Conservation (phyloP, 2,888 invertebrate species). For the Thereva unica region DNA sequence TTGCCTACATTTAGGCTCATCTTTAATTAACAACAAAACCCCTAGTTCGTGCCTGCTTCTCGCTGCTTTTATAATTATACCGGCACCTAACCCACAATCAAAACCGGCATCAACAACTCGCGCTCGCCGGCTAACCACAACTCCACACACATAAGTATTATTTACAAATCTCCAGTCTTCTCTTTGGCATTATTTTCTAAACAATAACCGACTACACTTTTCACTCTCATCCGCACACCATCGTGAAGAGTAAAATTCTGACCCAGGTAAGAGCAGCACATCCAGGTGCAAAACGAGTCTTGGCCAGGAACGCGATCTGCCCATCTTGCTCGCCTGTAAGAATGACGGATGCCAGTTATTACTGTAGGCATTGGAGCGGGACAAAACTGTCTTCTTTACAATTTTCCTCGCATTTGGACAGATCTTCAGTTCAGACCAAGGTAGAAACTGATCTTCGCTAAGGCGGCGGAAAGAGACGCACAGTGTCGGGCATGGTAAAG, state of each 20-base stretch:
- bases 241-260: conserved; percentile 6
- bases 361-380: conserved; percentile 8
- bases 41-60: too few species aligned
- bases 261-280: neutral
- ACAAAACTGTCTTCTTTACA: conserved; percentile 13
- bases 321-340: conserved; percentile 7
- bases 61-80: too few species aligned
- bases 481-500: neutral
- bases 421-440: neutral
- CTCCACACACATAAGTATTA: too few species aligned
- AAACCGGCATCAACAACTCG: too few species aligned
- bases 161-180: neutral
- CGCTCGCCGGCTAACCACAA: too few species aligned
- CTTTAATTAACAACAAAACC: too few species aligned
- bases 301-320: neutral
- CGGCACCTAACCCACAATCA: too few species aligned
- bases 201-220: conserved; percentile 6
- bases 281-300: neutral
- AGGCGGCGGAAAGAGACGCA: conserved; percentile 8
- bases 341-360: neutral
- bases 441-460: neutral
- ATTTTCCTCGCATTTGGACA: neutral
- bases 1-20: too few species aligned
- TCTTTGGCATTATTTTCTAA: conserved; percentile 15
- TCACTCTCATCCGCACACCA: conserved; percentile 25